Evolutionary conservation across 1,140 invertebrate genomes (phyloP), one percentile per base, ranked within the genome.

Genomic region (Lordiphosa clarofinis): DNA sequence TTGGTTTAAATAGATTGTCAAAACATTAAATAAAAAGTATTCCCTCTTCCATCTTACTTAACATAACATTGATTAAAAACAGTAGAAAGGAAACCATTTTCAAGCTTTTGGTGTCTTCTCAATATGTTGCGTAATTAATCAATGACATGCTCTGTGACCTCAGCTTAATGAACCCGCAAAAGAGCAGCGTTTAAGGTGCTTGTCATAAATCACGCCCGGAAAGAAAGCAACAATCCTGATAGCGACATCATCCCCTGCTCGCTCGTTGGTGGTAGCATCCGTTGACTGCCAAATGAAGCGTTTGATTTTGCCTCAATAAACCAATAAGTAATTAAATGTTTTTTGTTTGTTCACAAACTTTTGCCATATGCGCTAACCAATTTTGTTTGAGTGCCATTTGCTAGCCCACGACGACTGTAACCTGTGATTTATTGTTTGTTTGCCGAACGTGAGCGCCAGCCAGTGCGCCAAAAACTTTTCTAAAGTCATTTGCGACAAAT

Each of bases 401-500:
- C 24, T 43, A 50, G 15, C 44, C 38, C 36, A 46, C 24, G 11
- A 44, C 46, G 12, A 52, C 24, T 54, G 56, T 36, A 8, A 35
- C 11, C 66, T 39, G 40, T 81, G 76, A 81, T 81, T 81, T 81
- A 81, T 84, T 76, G 62, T 76, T 31, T 81, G 76, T 81, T 84
- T 81, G 78, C 84, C 68, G 76, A 84, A 84, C 62, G 65, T 70
- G 66, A 50, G 57, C 44, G 56, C 50, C 65, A 58, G 44, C 61
- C 21, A 24, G 65, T 31, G 62, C 56, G 11, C 54, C 28, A 31
- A 31, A 63, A 81, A 82, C 54, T 84, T 81, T 81, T 84, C 72
- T 76, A 84, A 81, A 81, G 78, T 84, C 68, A 81, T 81, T 81
- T 81, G 76, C 72, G 76, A 81, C 76, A 81, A 81, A 81, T 81